phyloP scores from a whole-genome alignment of 2,888 invertebrate species.

The Aromia moschata region DNA sequence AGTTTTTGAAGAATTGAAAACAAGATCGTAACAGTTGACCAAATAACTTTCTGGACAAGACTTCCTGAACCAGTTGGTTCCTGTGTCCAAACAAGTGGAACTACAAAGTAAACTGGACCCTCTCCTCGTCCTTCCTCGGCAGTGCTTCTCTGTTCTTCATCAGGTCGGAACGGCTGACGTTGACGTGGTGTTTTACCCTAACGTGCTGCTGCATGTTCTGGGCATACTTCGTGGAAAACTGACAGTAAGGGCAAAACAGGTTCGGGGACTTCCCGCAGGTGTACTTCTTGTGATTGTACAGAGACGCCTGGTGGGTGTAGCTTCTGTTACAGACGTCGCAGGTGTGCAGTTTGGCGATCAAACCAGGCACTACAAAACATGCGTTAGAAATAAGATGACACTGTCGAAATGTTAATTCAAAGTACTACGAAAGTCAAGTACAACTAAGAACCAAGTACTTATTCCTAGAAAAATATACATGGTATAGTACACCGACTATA shows the following conservation, averaged over 20 bases:
- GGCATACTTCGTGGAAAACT: conserved; percentile 40
- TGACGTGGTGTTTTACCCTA: conserved; percentile 28
- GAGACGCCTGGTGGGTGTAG: conserved; percentile 45
- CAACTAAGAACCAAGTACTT: too few relatives aligned
- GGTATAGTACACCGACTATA: too few relatives aligned
- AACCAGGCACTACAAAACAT: not conserved
- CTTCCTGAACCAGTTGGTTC: too few relatives aligned
- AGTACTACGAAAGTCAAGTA: not conserved
- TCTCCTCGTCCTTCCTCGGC: not conserved
- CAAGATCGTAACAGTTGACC: too few relatives aligned
- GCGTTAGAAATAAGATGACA: not conserved
- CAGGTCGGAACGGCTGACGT: conserved; percentile 28
- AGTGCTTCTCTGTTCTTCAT: not conserved
- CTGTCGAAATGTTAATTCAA: not conserved
- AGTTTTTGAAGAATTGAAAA: too few relatives aligned
- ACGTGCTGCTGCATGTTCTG: conserved; percentile 43
- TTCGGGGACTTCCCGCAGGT: conserved; percentile 49
- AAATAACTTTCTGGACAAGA: too few relatives aligned
- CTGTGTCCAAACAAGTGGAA: too few relatives aligned
- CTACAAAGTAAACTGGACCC: too few relatives aligned
- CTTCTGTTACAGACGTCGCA: conserved; percentile 44
- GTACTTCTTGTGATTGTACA: conserved; percentile 49
- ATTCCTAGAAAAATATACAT: too few relatives aligned
- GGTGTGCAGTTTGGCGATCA: conserved; percentile 21
- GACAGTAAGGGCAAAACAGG: conserved; percentile 43